phyloP scores from a whole-genome alignment of 2,888 invertebrate species.

The Argyra leucocephala region DNA sequence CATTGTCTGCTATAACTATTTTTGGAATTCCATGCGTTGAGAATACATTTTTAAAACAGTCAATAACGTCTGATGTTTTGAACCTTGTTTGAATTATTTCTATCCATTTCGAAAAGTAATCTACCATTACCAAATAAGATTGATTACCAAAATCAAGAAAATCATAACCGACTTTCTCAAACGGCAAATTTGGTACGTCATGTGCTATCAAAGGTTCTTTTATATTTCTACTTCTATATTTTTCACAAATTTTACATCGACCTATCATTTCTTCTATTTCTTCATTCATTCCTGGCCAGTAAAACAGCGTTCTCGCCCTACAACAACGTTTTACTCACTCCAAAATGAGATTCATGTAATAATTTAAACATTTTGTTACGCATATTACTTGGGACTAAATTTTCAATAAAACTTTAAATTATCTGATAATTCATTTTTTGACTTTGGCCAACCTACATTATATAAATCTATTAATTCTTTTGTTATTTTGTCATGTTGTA shows the following conservation, averaged over 20 bases:
- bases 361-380: conserved; percentile 22
- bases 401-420: too few relatives aligned
- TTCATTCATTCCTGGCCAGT: conserved; percentile 26
- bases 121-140: conserved; percentile 18
- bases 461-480: too few relatives aligned
- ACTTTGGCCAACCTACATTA: too few relatives aligned
- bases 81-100: conserved; percentile 21
- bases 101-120: conserved; percentile 22
- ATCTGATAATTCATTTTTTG: too few relatives aligned
- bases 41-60: conserved; percentile 21
- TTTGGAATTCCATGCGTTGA: conserved; percentile 22
- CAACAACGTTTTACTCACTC: conserved; percentile 26
- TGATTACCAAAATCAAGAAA: conserved; percentile 20
- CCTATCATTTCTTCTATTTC: conserved; percentile 23
- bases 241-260: conserved; percentile 19
- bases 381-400: too few relatives aligned
- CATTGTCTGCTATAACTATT: conserved; percentile 20
- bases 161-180: conserved; percentile 18
- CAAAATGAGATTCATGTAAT: conserved; percentile 25
- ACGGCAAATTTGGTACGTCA: conserved; percentile 17
- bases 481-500: too few relatives aligned
- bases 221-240: conserved; percentile 15
- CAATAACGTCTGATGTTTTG: conserved; percentile 23
- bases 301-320: conserved; percentile 25
- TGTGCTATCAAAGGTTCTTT: conserved; percentile 21